These are phyloP conservation scores for Phainopepla nitens DNA, from an alignment of 2,113 vertebrate species.

Conservation along the genomic window DNA sequence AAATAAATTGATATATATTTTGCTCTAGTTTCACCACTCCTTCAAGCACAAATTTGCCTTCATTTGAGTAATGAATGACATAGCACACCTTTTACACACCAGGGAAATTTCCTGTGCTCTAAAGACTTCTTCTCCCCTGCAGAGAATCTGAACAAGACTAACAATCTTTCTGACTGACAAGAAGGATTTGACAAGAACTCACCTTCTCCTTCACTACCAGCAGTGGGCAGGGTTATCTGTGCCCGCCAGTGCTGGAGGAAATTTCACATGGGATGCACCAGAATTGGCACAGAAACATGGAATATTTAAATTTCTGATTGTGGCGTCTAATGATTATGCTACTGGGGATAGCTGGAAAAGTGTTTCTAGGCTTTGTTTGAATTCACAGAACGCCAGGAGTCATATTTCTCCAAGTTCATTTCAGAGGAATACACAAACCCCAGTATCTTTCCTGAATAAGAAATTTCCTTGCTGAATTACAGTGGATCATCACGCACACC, in stretches of 20 bases:
- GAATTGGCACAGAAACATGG: neutral
- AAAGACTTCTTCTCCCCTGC: neutral
- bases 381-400: neutral
- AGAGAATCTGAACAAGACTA: neutral
- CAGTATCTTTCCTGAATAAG: neutral
- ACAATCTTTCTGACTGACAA: neutral
- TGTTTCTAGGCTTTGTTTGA: neutral
- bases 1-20: neutral
- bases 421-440: neutral
- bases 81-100: neutral
- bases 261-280: neutral
- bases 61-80: conserved; percentile 21
- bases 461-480: neutral
- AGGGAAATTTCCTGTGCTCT: neutral
- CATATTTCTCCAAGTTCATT: neutral
- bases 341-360: neutral
- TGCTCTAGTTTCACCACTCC: neutral
- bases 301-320: neutral
- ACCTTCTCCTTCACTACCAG: neutral
- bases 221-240: neutral
- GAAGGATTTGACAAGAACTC: neutral
- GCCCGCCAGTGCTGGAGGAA: neutral
- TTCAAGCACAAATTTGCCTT: conserved; percentile 35
- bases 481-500: neutral
- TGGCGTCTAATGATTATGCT: neutral